Evolutionary conservation across 2,888 invertebrate genomes (phyloP).

Genomic region (Chydorus sphaericus): DNA sequence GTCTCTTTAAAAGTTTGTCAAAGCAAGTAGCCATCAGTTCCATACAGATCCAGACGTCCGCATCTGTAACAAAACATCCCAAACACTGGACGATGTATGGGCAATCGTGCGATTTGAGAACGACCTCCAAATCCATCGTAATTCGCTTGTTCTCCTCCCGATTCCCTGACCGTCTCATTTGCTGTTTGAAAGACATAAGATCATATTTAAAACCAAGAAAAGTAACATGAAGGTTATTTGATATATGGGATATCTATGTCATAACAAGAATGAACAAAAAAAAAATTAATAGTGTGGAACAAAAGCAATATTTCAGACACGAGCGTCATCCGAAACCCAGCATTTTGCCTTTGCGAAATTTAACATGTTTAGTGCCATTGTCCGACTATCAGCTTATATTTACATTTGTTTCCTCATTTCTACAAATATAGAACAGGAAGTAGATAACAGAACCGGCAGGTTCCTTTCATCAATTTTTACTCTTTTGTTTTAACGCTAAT

Average conservation of each 20-base stretch:
- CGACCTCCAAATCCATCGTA: conserved; percentile 96
- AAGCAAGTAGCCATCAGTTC: conserved; percentile 98
- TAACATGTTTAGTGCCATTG: too few species aligned
- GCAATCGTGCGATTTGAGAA: conserved; percentile 92
- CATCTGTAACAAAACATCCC: conserved; percentile 93
- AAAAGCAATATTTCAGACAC: background rate
- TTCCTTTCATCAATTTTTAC: background rate
- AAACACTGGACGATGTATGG: conserved; percentile 92
- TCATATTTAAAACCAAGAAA: too few species aligned
- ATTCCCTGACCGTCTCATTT: conserved; percentile 95
- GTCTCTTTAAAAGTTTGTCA: conserved; percentile 80
- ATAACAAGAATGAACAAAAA: background rate
- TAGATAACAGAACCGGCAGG: background rate
- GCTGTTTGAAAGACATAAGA: conserved; percentile 38
- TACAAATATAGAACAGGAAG: background rate
- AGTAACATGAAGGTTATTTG: background rate
- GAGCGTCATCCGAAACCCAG: background rate
- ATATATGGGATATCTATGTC: too few species aligned
- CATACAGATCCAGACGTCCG: conserved; percentile 99
- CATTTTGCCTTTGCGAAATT: too few species aligned
- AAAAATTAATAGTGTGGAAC: background rate
- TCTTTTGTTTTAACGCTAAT: background rate
- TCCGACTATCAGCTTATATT: too few species aligned
- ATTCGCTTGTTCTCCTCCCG: conserved; percentile 94
- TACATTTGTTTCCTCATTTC: background rate